Evolutionary conservation across 2,797 vertebrate species (phyloP), one percentile per base, ranked within the genome.

Genomic region (Miichthys miiuy): DNA sequence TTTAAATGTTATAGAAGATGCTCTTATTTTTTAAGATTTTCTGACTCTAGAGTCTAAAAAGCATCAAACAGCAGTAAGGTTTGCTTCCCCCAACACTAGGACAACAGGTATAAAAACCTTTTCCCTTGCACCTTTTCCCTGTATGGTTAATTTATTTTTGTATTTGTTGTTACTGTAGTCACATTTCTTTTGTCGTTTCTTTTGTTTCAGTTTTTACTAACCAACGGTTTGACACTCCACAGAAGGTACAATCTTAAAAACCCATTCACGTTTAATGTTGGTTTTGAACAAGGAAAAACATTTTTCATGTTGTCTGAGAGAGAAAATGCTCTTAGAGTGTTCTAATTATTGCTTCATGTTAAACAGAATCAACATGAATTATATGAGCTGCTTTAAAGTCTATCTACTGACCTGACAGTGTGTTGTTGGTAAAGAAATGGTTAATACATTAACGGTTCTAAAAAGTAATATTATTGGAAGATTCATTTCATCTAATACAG

Each of bases 201-300:
- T 80, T 52, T 63, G 2, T 85, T 90, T 86, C 16, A 75, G 80
- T 92, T 93, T 76, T 68, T 91, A 93, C 93, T 94, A 93, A 94
- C 92, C 51, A 7, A 85, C 69, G 85, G 90, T 92, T 87, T 85
- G 83, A 81, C 42, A 50, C 89, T 91, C 89, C 91, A 91, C 88
- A 62, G 8, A 79, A 74, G 23, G 21, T 50, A 14, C 44, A 52
- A 10, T 57, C 21, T 20, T 42, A 0, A 57, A 62, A 56, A 11
- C 13, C 12, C 10, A 10, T n/a, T 6, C 11, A 21, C 38, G 8
- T 58, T 47, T 46, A 34, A 60, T 17, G 6, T 46, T 38, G 30
- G n/a, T 61, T 50, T 77, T 44, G 25, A 16, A 18, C 20, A 68
- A 46, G 16, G 10, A 34, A 21, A 60, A n/a, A 5, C 48, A 41